phyloP scores from a whole-genome alignment of 2,797 vertebrate genomes.

The Gymnoscopelus braueri region DNA sequence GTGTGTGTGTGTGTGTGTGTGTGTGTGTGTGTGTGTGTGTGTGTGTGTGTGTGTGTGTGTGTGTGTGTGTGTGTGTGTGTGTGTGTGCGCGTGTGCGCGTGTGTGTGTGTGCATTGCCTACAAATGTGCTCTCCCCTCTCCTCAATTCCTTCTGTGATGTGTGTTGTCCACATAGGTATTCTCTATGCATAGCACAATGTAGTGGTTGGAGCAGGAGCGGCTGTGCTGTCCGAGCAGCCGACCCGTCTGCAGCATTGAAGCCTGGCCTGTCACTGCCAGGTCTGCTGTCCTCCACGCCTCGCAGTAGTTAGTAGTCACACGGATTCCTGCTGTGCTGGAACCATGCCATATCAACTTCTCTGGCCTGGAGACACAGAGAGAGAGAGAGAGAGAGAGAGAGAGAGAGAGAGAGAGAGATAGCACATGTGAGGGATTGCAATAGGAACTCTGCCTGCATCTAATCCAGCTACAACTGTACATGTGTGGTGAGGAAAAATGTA shows the following conservation, averaged over 20 bases:
- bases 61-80: constrained; percentile 23
- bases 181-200: constrained; percentile 94
- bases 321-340: constrained; percentile 84
- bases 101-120: constrained; percentile 20
- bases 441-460: too few relatives aligned
- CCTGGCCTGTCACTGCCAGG: constrained; percentile 86
- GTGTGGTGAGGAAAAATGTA: too few relatives aligned
- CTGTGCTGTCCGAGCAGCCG: constrained; percentile 90
- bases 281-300: constrained; percentile 90
- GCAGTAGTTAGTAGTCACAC: constrained; percentile 90
- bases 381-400: background rate
- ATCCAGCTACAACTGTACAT: too few relatives aligned
- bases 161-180: constrained; percentile 87
- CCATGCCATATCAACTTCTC: constrained; percentile 95
- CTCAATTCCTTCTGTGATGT: constrained; percentile 81
- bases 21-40: constrained; percentile 13
- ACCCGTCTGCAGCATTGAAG: constrained; percentile 86
- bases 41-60: constrained; percentile 34
- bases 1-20: constrained; percentile 26
- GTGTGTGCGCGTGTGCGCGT: background rate
- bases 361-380: constrained; percentile 77
- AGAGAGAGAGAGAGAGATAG: background rate
- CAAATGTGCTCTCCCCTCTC: background rate
- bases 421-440: too few relatives aligned
- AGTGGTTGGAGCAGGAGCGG: constrained; percentile 88